Evolutionary conservation across 1,140 invertebrate genomes (phyloP).

Genomic region (Drosophila grimshawi): DNA sequence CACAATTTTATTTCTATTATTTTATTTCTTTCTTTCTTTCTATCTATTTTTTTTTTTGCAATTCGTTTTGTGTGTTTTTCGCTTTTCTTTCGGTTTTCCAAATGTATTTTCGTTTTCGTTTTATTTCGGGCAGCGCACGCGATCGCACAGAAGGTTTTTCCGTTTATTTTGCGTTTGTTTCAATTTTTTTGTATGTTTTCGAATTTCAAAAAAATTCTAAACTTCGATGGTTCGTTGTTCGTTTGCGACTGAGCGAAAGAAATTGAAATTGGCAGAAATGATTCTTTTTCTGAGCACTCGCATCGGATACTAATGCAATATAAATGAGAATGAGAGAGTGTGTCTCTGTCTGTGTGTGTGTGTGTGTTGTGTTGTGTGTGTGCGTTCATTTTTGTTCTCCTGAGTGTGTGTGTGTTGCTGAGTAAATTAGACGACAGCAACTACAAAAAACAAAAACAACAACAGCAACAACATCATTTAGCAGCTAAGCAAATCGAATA

Average conservation of each 20-base stretch:
- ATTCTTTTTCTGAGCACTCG: conserved; percentile 46
- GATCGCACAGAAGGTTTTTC: conserved; percentile 43
- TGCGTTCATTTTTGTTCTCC: conserved; percentile 17
- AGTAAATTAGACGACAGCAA: conserved; percentile 70
- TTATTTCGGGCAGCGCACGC: conserved; percentile 65
- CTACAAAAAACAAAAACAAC: conserved; percentile 22
- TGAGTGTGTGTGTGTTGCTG: conserved; percentile 53
- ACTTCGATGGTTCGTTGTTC: conserved; percentile 84
- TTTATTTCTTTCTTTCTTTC: conserved; percentile 12
- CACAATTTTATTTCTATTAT: not conserved
- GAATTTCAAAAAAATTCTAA: conserved; percentile 75
- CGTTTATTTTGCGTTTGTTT: not conserved
- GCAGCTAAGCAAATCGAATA: conserved; percentile 72
- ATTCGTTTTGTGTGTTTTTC: not conserved
- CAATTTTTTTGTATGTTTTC: conserved; percentile 38
- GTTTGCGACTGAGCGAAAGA: conserved; percentile 81
- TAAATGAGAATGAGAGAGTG: conserved; percentile 8
- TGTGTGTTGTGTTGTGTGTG: not conserved
- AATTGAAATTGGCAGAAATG: conserved; percentile 74
- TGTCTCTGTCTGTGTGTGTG: conserved; percentile 4
- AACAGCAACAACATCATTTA: conserved; percentile 42
- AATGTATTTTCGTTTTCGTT: conserved; percentile 66
- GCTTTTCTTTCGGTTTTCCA: conserved; percentile 50
- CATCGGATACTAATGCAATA: conserved; percentile 45
- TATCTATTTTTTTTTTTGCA: conserved; percentile 8